Evolutionary conservation across 2,888 invertebrate species (phyloP).

Genomic region (Spialia ferax): DNA sequence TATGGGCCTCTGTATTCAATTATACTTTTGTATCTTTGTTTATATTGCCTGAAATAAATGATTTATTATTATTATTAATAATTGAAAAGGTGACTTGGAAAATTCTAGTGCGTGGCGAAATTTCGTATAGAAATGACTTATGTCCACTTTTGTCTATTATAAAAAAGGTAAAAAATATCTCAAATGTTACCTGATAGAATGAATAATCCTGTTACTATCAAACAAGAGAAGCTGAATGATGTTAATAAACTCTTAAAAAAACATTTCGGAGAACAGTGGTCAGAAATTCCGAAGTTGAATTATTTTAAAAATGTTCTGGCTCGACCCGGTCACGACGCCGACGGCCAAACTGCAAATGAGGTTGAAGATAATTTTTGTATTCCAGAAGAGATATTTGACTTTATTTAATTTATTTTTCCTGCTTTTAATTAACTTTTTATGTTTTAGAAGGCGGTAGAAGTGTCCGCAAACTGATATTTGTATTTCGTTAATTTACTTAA

Average conservation of each 20-base stretch:
- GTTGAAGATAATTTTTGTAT: background rate
- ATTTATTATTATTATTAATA: too few relatives aligned
- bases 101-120: conserved; percentile 26
- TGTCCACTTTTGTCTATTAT: conserved; percentile 24
- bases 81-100: conserved; percentile 19
- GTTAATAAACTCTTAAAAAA: background rate
- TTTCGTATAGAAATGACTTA: conserved; percentile 26
- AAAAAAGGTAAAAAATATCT: conserved; percentile 7
- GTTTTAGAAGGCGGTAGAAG: background rate
- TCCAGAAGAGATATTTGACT: background rate
- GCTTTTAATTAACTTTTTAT: too few relatives aligned
- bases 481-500: background rate
- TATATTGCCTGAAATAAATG: too few relatives aligned
- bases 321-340: background rate
- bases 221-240: background rate
- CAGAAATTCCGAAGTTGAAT: background rate
- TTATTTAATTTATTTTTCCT: too few relatives aligned
- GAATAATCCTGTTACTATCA: background rate
- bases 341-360: background rate
- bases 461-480: too few relatives aligned
- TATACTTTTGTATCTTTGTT: too few relatives aligned
- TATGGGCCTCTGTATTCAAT: too few relatives aligned
- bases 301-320: background rate
- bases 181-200: background rate
- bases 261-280: conserved; percentile 1